Evolutionary conservation across 2,888 invertebrate species (phyloP).

Genomic region (Synanthedon vespiformis): DNA sequence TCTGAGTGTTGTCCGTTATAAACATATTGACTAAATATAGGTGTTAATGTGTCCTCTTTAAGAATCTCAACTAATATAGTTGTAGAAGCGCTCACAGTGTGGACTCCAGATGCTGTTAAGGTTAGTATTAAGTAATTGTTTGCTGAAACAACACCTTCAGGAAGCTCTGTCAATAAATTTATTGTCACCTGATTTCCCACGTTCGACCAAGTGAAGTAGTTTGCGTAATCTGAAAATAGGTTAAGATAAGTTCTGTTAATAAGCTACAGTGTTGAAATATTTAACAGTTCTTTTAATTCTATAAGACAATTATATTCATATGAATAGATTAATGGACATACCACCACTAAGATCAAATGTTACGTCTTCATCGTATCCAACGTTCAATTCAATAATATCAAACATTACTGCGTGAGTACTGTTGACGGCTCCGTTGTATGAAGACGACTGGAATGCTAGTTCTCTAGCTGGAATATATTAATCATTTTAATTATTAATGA

Average conservation of each 20-base stretch:
- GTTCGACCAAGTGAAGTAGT: constrained; percentile 21
- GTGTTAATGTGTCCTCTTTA: constrained; percentile 39
- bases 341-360: constrained; percentile 32
- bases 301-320: no score
- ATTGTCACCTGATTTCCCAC: constrained; percentile 23
- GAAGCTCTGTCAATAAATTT: constrained; percentile 16
- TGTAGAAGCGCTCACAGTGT: constrained; percentile 22
- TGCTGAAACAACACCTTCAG: constrained; percentile 27
- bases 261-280: no score
- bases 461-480: constrained; percentile 28
- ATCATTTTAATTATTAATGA: no score
- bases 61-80: constrained; percentile 39
- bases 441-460: constrained; percentile 32
- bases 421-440: constrained; percentile 31
- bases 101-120: constrained; percentile 32
- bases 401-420: constrained; percentile 21
- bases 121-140: constrained; percentile 35
- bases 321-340: constrained; percentile 12
- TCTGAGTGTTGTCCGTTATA: constrained; percentile 34
- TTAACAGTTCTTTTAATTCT: no score
- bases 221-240: constrained; percentile 26
- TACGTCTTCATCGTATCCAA: constrained; percentile 30
- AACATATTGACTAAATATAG: constrained; percentile 30
- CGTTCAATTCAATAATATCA: constrained; percentile 22
- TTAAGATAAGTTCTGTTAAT: not conserved